These are phyloP conservation scores for Drosophila flavopinicola DNA, from an alignment of 2,888 invertebrate species.

Conservation along the genomic window DNA sequence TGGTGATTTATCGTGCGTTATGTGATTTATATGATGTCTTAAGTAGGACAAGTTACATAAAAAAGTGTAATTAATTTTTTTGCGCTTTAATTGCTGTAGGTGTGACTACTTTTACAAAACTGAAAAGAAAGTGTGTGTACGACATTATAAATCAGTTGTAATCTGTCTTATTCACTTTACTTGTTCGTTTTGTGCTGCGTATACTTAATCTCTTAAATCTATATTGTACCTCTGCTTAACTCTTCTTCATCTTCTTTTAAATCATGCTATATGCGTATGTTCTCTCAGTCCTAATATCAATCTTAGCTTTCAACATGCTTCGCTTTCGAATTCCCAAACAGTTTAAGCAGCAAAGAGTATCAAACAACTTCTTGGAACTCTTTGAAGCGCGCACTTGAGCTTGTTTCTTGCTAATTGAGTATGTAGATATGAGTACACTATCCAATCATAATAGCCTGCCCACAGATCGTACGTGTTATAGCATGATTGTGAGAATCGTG, in stretches of 20 bases:
- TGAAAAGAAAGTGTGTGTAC: not conserved
- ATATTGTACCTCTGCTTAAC: not conserved
- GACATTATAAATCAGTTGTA: not conserved
- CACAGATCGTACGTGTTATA: too few relatives aligned
- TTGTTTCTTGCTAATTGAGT: slow-evolving; percentile 15
- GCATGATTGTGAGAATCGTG: slow-evolving; percentile 71
- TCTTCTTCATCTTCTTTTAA: too few relatives aligned
- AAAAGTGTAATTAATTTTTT: slow-evolving; percentile 1
- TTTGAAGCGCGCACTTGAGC: slow-evolving; percentile 2
- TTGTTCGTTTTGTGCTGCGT: not conserved
- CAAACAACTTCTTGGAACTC: not conserved
- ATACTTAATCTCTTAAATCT: not conserved
- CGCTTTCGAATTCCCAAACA: not conserved
- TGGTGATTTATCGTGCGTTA: slow-evolving; percentile 26
- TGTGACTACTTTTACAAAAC: not conserved
- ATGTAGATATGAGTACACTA: slow-evolving; percentile 16
- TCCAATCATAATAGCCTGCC: slow-evolving; percentile 29
- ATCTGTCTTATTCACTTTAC: not conserved
- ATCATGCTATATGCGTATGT: too few relatives aligned
- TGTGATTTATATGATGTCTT: slow-evolving; percentile 33
- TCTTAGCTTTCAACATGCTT: not conserved
- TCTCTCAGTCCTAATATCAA: not conserved
- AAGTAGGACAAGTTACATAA: slow-evolving; percentile 3
- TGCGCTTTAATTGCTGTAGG: not conserved
- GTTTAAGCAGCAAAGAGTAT: not conserved